phyloP scores from a whole-genome alignment of 2,113 vertebrate species.

The Alligator mississippiensis region DNA sequence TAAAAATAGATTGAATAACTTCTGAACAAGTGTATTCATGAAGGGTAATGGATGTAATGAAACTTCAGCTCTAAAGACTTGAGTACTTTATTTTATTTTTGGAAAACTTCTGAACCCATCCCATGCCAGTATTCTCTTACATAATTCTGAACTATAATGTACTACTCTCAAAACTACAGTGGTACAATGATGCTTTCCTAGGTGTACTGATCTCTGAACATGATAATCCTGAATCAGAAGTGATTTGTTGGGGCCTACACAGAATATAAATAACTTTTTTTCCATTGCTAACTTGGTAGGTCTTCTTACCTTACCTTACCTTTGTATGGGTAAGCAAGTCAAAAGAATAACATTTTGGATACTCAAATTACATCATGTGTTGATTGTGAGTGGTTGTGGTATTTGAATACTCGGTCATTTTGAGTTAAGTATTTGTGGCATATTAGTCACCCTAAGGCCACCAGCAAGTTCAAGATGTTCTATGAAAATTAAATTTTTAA shows the following conservation, averaged over 20 bases:
- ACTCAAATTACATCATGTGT: background rate
- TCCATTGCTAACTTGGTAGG: background rate
- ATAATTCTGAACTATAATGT: background rate
- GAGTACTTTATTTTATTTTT: background rate
- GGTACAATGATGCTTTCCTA: accelerated
- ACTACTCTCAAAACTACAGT: background rate
- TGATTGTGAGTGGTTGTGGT: accelerated
- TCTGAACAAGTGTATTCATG: background rate
- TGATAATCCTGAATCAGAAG: background rate
- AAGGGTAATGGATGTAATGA: background rate
- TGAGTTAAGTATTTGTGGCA: background rate
- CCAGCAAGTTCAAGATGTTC: background rate
- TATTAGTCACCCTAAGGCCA: background rate
- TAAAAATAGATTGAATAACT: background rate
- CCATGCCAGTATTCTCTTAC: background rate
- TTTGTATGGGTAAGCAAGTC: background rate
- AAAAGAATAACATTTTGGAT: background rate
- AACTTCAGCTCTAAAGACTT: background rate
- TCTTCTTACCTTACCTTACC: background rate
- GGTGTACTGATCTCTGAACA: background rate
- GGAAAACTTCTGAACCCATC: background rate
- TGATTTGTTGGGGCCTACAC: background rate
- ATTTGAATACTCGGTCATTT: background rate
- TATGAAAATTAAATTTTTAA: background rate
- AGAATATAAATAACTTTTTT: background rate